Base-by-base conservation (phyloP, 2,113 vertebrate genomes). In the Leptocoma aspasia region DNA sequence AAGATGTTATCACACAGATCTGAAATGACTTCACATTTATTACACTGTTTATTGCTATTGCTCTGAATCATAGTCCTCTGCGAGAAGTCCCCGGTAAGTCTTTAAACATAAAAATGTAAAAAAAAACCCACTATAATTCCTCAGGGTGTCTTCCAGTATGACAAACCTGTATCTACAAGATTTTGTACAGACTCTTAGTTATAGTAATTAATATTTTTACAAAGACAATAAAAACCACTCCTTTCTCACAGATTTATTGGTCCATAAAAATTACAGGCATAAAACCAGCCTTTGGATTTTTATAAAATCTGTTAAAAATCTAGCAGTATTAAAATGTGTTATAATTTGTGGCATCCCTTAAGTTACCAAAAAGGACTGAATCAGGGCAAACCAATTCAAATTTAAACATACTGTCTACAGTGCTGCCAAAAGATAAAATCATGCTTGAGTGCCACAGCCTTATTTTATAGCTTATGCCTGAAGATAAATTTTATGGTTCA, bases 401-500 rank as follows among this genome's bases (percentile, higher is more conserved):
- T 66, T 93, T 73, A 91, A 94, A 90, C 45, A 63, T 49, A 69
- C 11, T 61, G 13, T 66, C 54, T 85, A 47, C 0, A 9, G 19
- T 81, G 17, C 50, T 90, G 79, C 68, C 79, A 86, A 78, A 82
- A 69, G 60, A 88, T 27, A 94, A 90, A 86, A 91, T 49, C 47
- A 85, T 35, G 61, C 68, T 73, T 59, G 57, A 95, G 15, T 53
- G 60, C 47, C 41, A 77, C 47, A 81, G 50, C 11, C 47, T 73
- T 82, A 80, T 86, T 92, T 93, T 90, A 86, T 37, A 88, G 82
- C 60, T 75, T 53, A 64, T 44, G 42, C 47, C 75, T 83, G 79
- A 90, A 86, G 72, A 93, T 14, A 90, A 88, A 89, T 94, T 90
- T 96, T 75, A 71, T 90, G 56, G 70, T 90, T 91, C 60, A 82